Percentiles rank a stretch among this genome's conserved stretches.
Evolutionary conservation across 2,113 vertebrate species (phyloP).

Genomic region (Muscicapa adusta): DNA sequence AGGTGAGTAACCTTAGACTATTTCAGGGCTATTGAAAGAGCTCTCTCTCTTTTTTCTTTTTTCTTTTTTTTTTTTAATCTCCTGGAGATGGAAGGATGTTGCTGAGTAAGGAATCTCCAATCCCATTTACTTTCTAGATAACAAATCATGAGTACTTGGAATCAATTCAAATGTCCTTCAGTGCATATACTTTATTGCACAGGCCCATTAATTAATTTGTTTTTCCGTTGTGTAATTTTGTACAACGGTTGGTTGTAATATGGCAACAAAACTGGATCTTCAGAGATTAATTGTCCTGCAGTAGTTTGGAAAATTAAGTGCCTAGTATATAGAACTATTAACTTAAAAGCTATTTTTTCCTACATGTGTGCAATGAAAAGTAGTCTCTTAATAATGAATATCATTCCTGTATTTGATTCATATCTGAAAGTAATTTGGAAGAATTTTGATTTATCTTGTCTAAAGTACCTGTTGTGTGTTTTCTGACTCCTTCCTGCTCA

Average conservation of each 20-base stretch:
- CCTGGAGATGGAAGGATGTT: not conserved
- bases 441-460: not conserved
- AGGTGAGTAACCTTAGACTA: not conserved
- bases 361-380: not conserved
- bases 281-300: not conserved
- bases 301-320: not conserved
- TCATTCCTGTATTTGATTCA: not conserved
- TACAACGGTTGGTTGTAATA: not conserved
- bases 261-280: not conserved
- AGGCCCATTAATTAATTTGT: not conserved
- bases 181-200: not conserved
- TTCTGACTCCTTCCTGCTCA: conserved; percentile 12
- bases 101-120: not conserved
- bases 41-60: not conserved
- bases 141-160: not conserved
- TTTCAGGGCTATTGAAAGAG: conserved; percentile 14
- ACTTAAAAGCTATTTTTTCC: not conserved
- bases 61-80: not conserved
- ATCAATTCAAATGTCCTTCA: not conserved
- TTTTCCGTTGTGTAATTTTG: not conserved
- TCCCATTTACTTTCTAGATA: not conserved
- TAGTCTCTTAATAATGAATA: not conserved
- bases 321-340: not conserved
- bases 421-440: not conserved
- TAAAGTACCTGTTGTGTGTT: not conserved